phyloP scores from a whole-genome alignment of 2,888 invertebrate genomes.

The Tetragonula carbonaria region DNA sequence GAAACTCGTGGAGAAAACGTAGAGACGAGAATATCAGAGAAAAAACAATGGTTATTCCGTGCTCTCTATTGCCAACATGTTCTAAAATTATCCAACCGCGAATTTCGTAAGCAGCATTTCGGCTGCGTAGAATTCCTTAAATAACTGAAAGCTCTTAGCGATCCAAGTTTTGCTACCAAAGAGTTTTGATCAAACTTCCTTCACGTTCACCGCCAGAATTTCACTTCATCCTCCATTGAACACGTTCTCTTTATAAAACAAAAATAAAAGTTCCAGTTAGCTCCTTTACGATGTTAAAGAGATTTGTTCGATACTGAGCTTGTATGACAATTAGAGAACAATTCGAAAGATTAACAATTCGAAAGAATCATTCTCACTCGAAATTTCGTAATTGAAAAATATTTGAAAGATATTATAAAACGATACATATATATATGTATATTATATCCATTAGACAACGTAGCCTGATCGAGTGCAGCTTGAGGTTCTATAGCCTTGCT shows the following conservation, averaged over 20 bases:
- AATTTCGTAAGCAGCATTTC: not conserved
- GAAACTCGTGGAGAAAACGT: not conserved
- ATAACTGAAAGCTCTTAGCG: not conserved
- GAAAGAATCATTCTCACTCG: too few species aligned
- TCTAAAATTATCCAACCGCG: not conserved
- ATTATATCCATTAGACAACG: not conserved
- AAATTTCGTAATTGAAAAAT: too few species aligned
- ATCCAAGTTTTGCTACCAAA: not conserved
- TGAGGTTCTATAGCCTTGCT: too few species aligned
- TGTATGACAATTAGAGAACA: too few species aligned
- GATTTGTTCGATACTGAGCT: too few species aligned
- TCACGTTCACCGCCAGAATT: not conserved
- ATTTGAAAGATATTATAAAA: too few species aligned
- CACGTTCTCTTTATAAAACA: too few species aligned
- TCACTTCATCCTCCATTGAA: not conserved
- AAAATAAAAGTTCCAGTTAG: too few species aligned
- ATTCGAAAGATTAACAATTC: too few species aligned
- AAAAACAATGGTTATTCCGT: not conserved
- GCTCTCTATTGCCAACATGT: too few species aligned
- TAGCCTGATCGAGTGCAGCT: not conserved
- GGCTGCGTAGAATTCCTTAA: conserved; percentile 1
- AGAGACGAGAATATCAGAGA: too few species aligned
- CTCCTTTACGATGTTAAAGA: too few species aligned
- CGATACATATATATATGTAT: not conserved
- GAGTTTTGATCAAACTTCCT: not conserved